Evolutionary conservation across 2,113 vertebrate species (phyloP).

Genomic region (Oncorhynchus tshawytscha): DNA sequence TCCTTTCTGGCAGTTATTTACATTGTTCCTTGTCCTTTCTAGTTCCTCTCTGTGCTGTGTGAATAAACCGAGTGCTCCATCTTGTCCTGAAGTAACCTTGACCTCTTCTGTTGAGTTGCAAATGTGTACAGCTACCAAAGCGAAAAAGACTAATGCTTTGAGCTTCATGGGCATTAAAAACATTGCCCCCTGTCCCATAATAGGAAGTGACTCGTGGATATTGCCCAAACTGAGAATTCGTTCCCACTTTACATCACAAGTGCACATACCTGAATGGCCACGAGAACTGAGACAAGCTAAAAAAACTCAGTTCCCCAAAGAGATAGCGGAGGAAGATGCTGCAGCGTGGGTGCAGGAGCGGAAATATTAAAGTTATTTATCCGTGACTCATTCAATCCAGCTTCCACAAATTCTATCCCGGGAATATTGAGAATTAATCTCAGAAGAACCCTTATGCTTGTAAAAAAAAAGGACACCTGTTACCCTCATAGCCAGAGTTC

Average conservation of each 20-base stretch:
- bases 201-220: slow-evolving; percentile 28
- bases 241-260: slow-evolving; percentile 5
- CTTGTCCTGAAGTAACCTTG: slow-evolving; percentile 31
- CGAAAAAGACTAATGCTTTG: slow-evolving; percentile 39
- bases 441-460: slow-evolving; percentile 1
- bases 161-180: slow-evolving; percentile 22
- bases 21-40: slow-evolving; percentile 16
- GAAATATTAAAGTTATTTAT: slow-evolving; percentile 27
- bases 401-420: slow-evolving; percentile 47
- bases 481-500: slow-evolving; percentile 16
- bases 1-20: slow-evolving; percentile 20
- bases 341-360: not conserved
- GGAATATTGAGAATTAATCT: slow-evolving; percentile 25
- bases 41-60: slow-evolving; percentile 24
- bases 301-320: not conserved
- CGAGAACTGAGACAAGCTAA: not conserved
- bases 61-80: slow-evolving; percentile 26
- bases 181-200: slow-evolving; percentile 25
- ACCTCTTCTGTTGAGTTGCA: slow-evolving; percentile 16
- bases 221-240: slow-evolving; percentile 19
- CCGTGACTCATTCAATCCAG: slow-evolving; percentile 23
- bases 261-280: slow-evolving; percentile 17
- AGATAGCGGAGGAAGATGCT: not conserved
- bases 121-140: slow-evolving; percentile 33
- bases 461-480: not conserved